Base-by-base conservation (phyloP, 1,140 invertebrate genomes). In the Drosophila leontia region DNA sequence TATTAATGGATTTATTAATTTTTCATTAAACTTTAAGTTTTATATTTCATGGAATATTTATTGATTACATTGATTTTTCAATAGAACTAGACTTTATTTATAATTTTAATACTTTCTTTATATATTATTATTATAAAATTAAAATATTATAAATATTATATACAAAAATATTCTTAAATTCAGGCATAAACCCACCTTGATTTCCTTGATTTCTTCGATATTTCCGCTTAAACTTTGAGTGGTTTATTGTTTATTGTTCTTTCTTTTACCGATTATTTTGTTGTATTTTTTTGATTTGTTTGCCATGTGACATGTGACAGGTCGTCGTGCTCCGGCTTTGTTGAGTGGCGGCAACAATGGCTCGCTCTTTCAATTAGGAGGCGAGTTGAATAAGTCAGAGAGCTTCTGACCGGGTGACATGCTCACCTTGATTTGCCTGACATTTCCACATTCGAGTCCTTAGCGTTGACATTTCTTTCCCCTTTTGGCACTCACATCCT, bases 261-360 rank as follows among this genome's bases (percentile, higher is more conserved):
- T 29, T 29, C 12, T 32, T 53, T 42, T 13, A 1, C 32, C 26
- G 12, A 37, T 12, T 34, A 51, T 19, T 32, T 50, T 11, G 23
- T 32, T 12, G 13, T 26, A 5, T 57, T 51, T 35, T 53, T 29
- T 35, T 58, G 42, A 41, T 45, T 76, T 45, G 35, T 67, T 60
- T 41, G 32, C 78, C 62, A 64, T 70, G 83, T 87, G 83, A 87
- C 83, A 87, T 87, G 84, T 87, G 83, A 87, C 83, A 86, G 69
- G 80, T 76, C 60, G 80, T 68, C 60, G 78, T 51, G 77, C 82
- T 75, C n/a, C 9, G 47, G 47, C 51, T 76, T 75, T 83, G 82
- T 83, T 76, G 76, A 53, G 60, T 56, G 47, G 37, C 45, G 67
- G 61, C 68, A 80, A 83, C 81, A 80, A 74, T 26, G 67, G 67